Base-by-base conservation (phyloP, 2,888 invertebrate genomes). In the Acleris holmiana region DNA sequence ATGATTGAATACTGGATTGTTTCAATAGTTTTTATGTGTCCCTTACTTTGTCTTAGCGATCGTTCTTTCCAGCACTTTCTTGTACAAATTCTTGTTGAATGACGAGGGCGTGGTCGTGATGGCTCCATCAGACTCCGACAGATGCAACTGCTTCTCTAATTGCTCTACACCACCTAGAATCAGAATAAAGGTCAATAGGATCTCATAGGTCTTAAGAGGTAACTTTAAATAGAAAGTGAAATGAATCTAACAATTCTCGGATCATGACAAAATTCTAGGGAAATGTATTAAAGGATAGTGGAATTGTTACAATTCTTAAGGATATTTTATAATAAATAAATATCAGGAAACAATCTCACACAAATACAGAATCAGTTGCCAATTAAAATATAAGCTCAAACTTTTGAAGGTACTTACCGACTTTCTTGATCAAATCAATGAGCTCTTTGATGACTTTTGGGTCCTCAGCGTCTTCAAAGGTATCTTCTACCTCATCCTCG, bases 351-450 rank as follows among this genome's bases (percentile, higher is more conserved):
- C n/a, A n/a, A n/a, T n/a, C n/a, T n/a, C n/a, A n/a, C n/a, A n/a
- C n/a, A n/a, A n/a, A n/a, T n/a, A n/a, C n/a, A n/a, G n/a, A 10
- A 3, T 0, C 41, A 13, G 6, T 41, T n/a, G 40, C 15, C 4
- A 40, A 17, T 17, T 4, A 46, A 18, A 46, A 18, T 46, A 15
- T 19, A 15, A 23, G 5, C 15, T n/a, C 1, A 17, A 17, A 19
- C 7, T 47, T 19, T 17, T 47, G 0, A 10, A 17, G 13, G 19
- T 23, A 85, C 90, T 87, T 74, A 94, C 97, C 97, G 65, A 97
- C 96, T 94, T 97, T 97, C 81, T 95, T 97, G 70, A 97, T 97
- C 2, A 97, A 93, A 71, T 96, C 96, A 57, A 97, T 95, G 5
- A 97, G 88, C 80, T 97, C 97, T 77, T 97, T 97, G 63, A 97